These are phyloP conservation scores for Azemiops feae DNA, from an alignment of 2,113 vertebrate genomes.

Conservation along the genomic window DNA sequence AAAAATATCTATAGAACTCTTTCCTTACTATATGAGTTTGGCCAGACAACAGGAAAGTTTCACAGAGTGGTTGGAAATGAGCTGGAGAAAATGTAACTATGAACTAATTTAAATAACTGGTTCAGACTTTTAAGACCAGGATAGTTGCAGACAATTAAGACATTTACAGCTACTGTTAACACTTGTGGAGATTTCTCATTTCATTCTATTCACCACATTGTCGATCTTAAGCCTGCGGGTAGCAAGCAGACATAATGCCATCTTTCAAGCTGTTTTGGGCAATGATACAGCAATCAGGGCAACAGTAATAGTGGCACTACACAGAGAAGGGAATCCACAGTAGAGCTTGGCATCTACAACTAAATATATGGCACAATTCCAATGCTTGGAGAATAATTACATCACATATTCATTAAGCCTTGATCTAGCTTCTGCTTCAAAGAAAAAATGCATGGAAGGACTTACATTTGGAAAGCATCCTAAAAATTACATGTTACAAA, in stretches of 20 bases:
- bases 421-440: conserved; percentile 12
- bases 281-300: neutral
- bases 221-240: neutral
- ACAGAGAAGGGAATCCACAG: neutral
- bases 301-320: neutral
- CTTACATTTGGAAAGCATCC: conserved; percentile 8
- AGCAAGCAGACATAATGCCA: neutral
- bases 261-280: neutral
- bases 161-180: conserved; percentile 5
- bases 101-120: neutral
- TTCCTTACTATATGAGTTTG: neutral
- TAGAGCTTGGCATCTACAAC: conserved; percentile 7
- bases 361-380: conserved; percentile 13
- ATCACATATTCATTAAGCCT: conserved; percentile 30
- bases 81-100: neutral
- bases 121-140: neutral
- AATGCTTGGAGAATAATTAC: conserved; percentile 22
- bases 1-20: neutral
- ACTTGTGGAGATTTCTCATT: conserved; percentile 1
- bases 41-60: neutral
- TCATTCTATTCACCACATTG: neutral
- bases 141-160: neutral
- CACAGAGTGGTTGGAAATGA: neutral
- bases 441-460: neutral
- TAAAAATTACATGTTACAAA: conserved; percentile 22